Conservation (phyloP, 2,888 invertebrate species). For the Gerris lacustris region DNA sequence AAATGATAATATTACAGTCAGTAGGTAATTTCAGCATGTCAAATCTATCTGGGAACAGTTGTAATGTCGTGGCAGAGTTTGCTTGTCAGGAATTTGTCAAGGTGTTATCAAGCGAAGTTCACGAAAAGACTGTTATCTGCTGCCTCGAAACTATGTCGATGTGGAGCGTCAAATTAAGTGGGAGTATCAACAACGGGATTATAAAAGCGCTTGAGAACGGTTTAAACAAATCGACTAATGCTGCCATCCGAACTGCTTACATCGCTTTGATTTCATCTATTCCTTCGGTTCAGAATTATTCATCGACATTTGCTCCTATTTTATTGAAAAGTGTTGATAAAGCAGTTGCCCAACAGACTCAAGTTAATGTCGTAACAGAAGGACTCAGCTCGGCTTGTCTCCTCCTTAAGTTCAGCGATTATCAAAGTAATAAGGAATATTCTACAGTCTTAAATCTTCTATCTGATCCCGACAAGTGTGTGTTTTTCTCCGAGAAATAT, state of each 20-base stretch:
- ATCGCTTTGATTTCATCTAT: constrained; percentile 57
- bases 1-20: constrained; percentile 62
- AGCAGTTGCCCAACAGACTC: constrained; percentile 60
- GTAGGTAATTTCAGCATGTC: not conserved
- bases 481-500: constrained; percentile 72
- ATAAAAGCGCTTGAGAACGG: constrained; percentile 56
- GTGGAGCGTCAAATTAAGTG: constrained; percentile 59
- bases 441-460: constrained; percentile 55
- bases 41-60: constrained; percentile 39
- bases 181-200: constrained; percentile 51
- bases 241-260: constrained; percentile 64
- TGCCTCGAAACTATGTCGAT: constrained; percentile 66
- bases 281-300: constrained; percentile 37
- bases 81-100: constrained; percentile 58
- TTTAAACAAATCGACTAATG: constrained; percentile 60
- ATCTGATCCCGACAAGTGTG: constrained; percentile 61
- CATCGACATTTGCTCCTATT: constrained; percentile 45
- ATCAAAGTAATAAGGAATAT: constrained; percentile 40
- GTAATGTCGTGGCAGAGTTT: constrained; percentile 47
- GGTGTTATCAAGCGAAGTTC: constrained; percentile 74
- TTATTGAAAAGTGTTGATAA: constrained; percentile 60
- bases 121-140: constrained; percentile 76
- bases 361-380: constrained; percentile 52
- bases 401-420: constrained; percentile 49
- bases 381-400: constrained; percentile 56